Evolutionary conservation across 2,113 vertebrate species (phyloP).

Genomic region (Chaenogobius annularis): DNA sequence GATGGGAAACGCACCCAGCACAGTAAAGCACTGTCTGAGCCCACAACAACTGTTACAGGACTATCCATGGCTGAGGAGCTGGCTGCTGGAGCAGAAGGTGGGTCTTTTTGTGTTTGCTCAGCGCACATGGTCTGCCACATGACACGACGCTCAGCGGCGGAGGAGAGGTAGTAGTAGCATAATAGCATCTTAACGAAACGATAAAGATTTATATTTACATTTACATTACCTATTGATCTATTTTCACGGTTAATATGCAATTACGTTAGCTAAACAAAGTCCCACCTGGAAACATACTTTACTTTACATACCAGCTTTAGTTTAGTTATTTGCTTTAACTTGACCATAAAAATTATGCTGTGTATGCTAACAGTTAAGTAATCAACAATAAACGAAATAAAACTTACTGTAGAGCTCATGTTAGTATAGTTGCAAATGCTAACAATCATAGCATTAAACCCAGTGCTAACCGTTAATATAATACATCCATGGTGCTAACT

Average conservation of each 20-base stretch:
- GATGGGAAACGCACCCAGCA: conserved; percentile 87
- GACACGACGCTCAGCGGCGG: conserved; percentile 15
- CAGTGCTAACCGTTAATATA: too few relatives aligned
- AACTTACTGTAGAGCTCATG: not conserved
- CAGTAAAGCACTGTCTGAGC: conserved; percentile 90
- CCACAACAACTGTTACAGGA: conserved; percentile 84
- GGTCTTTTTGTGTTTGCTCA: conserved; percentile 50
- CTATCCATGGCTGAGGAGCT: conserved; percentile 81
- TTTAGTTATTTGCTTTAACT: too few relatives aligned
- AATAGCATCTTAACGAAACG: not conserved
- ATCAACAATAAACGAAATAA: not conserved
- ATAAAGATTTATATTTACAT: not conserved
- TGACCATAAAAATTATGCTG: not conserved
- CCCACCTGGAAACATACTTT: not conserved
- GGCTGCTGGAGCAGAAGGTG: conserved; percentile 76
- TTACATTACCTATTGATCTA: too few relatives aligned
- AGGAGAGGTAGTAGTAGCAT: not conserved
- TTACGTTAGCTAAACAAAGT: not conserved
- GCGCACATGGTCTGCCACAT: conserved; percentile 60
- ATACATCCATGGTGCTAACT: too few relatives aligned
- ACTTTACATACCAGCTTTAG: not conserved
- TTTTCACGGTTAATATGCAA: not conserved
- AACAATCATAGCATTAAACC: not conserved
- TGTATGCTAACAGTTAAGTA: not conserved
- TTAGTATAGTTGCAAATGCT: not conserved